phyloP scores from a whole-genome alignment of 2,888 invertebrate species.

The Conops quadrifasciatus region DNA sequence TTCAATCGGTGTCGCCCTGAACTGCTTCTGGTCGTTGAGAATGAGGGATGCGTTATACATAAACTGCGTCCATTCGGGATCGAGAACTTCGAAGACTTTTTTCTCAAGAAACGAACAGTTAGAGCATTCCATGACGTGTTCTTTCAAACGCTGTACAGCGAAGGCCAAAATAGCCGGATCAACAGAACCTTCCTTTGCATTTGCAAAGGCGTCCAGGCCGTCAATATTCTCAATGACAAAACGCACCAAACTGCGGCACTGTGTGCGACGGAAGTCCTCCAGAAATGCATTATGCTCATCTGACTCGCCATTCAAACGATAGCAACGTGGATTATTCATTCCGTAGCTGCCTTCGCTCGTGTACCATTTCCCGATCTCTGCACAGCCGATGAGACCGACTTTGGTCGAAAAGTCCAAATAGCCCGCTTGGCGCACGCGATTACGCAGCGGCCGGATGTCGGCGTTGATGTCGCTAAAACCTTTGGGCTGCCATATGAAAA shows the following conservation, averaged over 20 bases:
- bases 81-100: neutral
- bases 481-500: slow-evolving; percentile 76
- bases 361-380: neutral
- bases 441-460: slow-evolving; percentile 55
- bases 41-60: slow-evolving; percentile 53
- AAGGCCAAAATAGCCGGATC: slow-evolving; percentile 45
- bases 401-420: slow-evolving; percentile 39
- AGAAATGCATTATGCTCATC: slow-evolving; percentile 55
- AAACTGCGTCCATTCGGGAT: slow-evolving; percentile 50
- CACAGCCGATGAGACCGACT: slow-evolving; percentile 10
- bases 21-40: slow-evolving; percentile 54
- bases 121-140: slow-evolving; percentile 44
- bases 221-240: slow-evolving; percentile 54
- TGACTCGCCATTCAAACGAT: slow-evolving; percentile 48
- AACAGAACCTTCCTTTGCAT: slow-evolving; percentile 67
- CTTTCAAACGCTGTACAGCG: slow-evolving; percentile 48
- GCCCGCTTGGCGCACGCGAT: slow-evolving; percentile 55
- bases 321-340: slow-evolving; percentile 73
- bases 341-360: neutral
- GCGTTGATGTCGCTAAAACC: slow-evolving; percentile 52
- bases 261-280: slow-evolving; percentile 78
- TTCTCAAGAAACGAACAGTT: slow-evolving; percentile 36
- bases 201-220: slow-evolving; percentile 55
- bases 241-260: slow-evolving; percentile 78
- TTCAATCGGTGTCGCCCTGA: slow-evolving; percentile 50